Base-by-base conservation (phyloP, 2,888 invertebrate genomes). In the Mythimna impura region DNA sequence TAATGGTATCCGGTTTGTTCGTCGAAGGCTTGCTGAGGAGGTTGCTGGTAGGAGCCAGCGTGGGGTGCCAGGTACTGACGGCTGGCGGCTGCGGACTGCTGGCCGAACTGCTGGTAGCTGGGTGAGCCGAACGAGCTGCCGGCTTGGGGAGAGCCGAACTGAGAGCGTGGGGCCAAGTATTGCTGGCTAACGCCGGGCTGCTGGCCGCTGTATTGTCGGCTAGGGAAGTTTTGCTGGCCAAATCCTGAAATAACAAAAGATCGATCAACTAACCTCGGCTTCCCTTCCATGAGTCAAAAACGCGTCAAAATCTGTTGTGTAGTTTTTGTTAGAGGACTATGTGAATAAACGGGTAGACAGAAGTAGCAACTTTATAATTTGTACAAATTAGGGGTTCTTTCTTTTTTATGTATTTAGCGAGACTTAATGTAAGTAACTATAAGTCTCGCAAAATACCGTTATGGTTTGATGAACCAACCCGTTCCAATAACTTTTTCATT, bases 1-100 rank as follows among this genome's bases (percentile, higher is more conserved):
- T 96, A 96, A 47, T 93, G 91, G 86, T 96, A 96, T 63, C 95
- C 95, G 25, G 94, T 94, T 70, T 94, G 83, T 73, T 95, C 95
- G 65, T 96, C 94, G 76, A 96, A 96, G 54, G 90, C 82, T 78
- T 96, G 96, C 75, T 95, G 94, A n/a, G 94, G 94, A 62, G 87
- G 84, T 78, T 92, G 90, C 77, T 93, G 89, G 86, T 87, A 88
- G 47, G 89, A 83, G 43, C 71, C 72, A 22, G 88, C 71, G 71
- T 90, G 91, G 1, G 95, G 95, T 6, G 94, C 90, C 80, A 93
- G 87, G 88, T 95, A 95, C 81, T 96, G 95, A 70, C 93, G 93
- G 87, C 87, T 93, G 71, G 92, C 76, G 17, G 91, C 88, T 0
- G 89, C 90, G 36, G 87, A 86, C 78, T 91, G 90, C 30, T 85